Percentiles rank a stretch among this genome's conserved stretches.
phyloP scores from a whole-genome alignment of 37 sponge, comb jelly and placozoan genomes.

The Petrosia ficiformis region DNA sequence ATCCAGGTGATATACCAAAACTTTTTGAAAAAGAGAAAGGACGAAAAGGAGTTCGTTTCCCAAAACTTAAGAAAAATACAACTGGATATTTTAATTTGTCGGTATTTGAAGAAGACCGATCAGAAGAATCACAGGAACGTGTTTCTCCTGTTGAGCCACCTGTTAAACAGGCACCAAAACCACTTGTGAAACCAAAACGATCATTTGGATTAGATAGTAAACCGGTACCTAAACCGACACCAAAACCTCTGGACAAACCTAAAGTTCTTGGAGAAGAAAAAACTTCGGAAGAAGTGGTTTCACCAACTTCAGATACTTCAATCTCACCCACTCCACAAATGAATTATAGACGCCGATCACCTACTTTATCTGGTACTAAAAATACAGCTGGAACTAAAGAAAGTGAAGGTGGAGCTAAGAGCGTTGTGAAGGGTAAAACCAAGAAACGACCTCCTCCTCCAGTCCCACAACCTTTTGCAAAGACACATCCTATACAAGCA shows the following conservation, averaged over 20 bases:
- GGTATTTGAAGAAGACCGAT: background rate
- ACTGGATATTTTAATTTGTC: background rate
- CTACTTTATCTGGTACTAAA: background rate
- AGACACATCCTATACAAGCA: conserved; percentile 4
- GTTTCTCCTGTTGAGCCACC: too few species aligned
- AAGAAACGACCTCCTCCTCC: conserved; percentile 24
- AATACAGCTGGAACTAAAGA: background rate
- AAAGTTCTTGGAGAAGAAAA: background rate
- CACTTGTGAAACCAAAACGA: conserved; percentile 1
- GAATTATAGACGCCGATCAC: conserved; percentile 5
- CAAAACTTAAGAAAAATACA: background rate
- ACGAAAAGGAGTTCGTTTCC: too few species aligned
- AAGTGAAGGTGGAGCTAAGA: background rate
- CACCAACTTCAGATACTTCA: background rate
- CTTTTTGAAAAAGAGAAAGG: too few species aligned
- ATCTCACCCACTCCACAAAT: background rate
- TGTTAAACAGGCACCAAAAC: background rate
- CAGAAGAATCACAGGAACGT: too few species aligned
- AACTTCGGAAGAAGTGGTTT: background rate
- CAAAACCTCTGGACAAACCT: background rate
- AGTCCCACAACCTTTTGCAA: conserved; percentile 30
- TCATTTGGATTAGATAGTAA: too few species aligned
- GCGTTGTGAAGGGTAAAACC: background rate
- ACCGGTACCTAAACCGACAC: background rate
- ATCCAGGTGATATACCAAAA: too few species aligned